phyloP scores from a whole-genome alignment of 2,888 invertebrate genomes.

The Ethmia dodecea region DNA sequence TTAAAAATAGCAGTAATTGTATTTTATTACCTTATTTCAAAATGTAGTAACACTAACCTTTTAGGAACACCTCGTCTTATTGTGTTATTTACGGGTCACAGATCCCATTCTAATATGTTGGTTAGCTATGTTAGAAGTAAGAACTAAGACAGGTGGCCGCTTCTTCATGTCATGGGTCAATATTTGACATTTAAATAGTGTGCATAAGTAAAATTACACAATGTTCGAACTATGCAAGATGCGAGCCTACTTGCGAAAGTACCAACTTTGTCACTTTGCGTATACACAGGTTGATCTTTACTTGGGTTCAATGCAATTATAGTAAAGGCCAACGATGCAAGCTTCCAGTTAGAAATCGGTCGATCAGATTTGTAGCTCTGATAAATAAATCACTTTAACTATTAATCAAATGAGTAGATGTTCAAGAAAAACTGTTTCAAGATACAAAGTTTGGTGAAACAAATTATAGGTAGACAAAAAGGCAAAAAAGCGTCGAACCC shows the following conservation, averaged over 20 bases:
- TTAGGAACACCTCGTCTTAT: too few species aligned
- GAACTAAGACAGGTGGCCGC: constrained; percentile 46
- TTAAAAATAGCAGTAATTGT: too few species aligned
- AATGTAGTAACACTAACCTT: too few species aligned
- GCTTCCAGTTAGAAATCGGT: constrained; percentile 38
- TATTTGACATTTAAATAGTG: constrained; percentile 63
- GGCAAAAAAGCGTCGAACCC: background rate
- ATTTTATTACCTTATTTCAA: too few species aligned
- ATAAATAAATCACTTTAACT: too few species aligned
- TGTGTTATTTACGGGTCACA: background rate
- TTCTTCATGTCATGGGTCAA: constrained; percentile 58
- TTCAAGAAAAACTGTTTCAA: too few species aligned
- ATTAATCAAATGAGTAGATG: too few species aligned
- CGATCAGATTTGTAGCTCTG: too few species aligned
- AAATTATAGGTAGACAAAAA: background rate
- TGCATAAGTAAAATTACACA: constrained; percentile 49
- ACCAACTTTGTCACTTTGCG: constrained; percentile 23
- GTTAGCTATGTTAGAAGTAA: constrained; percentile 2
- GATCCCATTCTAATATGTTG: constrained; percentile 2
- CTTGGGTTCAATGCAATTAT: constrained; percentile 36
- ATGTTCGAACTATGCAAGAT: constrained; percentile 28
- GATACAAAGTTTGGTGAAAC: too few species aligned
- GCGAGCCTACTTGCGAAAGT: constrained; percentile 19
- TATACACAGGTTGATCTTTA: constrained; percentile 33
- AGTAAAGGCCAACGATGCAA: constrained; percentile 43